Conservation (phyloP, 2,888 invertebrate species). For the Epistrophella euchroma region DNA sequence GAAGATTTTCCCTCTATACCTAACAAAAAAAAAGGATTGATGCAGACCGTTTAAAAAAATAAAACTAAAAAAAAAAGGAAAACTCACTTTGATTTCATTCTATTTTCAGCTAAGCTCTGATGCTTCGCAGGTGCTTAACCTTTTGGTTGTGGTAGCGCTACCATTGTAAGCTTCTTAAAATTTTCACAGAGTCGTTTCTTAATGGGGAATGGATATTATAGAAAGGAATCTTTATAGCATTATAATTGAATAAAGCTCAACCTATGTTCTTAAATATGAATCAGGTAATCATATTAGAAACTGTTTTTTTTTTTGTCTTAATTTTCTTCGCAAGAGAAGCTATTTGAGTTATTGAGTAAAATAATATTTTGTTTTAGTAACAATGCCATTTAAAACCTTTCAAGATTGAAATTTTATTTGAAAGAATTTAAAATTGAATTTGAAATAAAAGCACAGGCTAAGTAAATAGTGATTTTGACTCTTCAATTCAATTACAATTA, state of each 20-base stretch:
- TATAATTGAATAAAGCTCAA: conserved; percentile 24
- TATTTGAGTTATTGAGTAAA: background rate
- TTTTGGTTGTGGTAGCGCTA: conserved; percentile 35
- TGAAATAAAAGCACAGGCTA: too few relatives aligned
- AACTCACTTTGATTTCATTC: conserved; percentile 60
- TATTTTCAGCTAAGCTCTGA: conserved; percentile 48
- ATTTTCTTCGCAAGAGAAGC: background rate
- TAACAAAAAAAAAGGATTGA: conserved; percentile 28
- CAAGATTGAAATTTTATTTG: too few relatives aligned
- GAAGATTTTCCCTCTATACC: background rate
- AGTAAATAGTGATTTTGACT: too few relatives aligned
- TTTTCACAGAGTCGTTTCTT: conserved; percentile 9
- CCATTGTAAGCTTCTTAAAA: conserved; percentile 40
- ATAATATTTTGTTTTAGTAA: background rate
- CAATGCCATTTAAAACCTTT: background rate
- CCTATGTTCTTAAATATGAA: conserved; percentile 9
- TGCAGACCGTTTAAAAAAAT: background rate
- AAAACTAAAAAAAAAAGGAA: conserved; percentile 3
- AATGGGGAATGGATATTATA: background rate
- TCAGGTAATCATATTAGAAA: conserved; percentile 6
- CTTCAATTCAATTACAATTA: too few relatives aligned
- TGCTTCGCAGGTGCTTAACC: conserved; percentile 68
- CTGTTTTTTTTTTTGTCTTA: background rate
- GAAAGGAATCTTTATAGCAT: conserved; percentile 19
- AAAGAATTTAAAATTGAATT: too few relatives aligned